phyloP scores from a whole-genome alignment of 2,113 vertebrate species.

The Stercorarius parasiticus region DNA sequence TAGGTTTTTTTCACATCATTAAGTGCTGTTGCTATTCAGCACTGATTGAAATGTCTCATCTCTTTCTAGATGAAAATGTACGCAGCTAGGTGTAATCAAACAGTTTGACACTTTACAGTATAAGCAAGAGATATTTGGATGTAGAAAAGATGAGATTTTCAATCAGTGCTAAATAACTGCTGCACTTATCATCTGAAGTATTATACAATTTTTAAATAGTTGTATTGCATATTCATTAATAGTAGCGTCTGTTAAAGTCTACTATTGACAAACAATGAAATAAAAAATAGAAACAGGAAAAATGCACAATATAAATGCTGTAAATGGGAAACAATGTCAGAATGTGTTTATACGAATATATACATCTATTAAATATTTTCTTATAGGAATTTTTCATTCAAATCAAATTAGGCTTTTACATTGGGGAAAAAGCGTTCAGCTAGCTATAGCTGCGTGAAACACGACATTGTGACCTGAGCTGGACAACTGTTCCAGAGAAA shows the following conservation, averaged over 20 bases:
- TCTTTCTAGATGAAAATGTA: conserved; percentile 16
- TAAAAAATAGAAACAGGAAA: not conserved
- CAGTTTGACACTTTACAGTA: conserved; percentile 17
- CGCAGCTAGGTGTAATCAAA: conserved; percentile 56
- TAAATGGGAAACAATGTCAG: not conserved
- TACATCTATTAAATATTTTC: not conserved
- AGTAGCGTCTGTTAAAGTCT: not conserved
- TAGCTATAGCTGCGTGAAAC: not conserved
- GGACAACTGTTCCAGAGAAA: not conserved
- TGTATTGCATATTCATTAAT: not conserved
- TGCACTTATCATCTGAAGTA: not conserved
- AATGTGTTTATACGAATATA: not conserved
- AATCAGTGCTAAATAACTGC: conserved; percentile 12
- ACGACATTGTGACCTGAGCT: not conserved
- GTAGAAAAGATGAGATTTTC: conserved; percentile 13
- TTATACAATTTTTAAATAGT: not conserved
- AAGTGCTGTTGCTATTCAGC: conserved; percentile 26
- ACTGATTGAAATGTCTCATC: conserved; percentile 51
- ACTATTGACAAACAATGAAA: not conserved
- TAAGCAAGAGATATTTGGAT: conserved; percentile 23
- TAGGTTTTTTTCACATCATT: not conserved
- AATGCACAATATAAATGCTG: not conserved
- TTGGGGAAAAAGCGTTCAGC: not conserved
- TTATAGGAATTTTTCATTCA: not conserved
- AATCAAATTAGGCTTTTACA: not conserved